Conservation (phyloP, 2,113 vertebrate genomes). For the Chloropsis cyanopogon region DNA sequence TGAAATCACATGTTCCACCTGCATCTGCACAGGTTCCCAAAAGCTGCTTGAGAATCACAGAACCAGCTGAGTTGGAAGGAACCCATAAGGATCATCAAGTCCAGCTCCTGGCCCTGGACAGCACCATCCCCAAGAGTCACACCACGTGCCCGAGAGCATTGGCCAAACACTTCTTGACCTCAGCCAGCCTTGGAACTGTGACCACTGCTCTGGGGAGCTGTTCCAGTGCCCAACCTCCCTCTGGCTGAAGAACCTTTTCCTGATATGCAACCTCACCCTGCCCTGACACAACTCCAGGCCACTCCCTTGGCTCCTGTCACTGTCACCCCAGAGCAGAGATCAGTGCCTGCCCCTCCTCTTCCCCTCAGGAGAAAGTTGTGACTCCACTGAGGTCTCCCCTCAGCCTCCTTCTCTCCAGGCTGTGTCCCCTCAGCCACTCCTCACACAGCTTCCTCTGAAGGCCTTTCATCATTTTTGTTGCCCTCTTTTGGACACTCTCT, state of each 20-base stretch:
- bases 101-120: neutral
- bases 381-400: neutral
- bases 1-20: rapidly evolving
- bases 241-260: neutral
- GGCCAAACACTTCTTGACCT: rapidly evolving
- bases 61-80: neutral
- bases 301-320: neutral
- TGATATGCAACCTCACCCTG: rapidly evolving
- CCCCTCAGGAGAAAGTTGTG: rapidly evolving
- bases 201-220: neutral
- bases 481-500: neutral
- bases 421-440: neutral
- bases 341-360: neutral
- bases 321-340: neutral
- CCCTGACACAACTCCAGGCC: neutral
- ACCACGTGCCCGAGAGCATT: rapidly evolving
- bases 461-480: rapidly evolving
- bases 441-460: rapidly evolving
- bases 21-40: neutral
- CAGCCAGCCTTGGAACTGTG: rapidly evolving
- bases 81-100: rapidly evolving
- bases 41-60: neutral
- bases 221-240: neutral
- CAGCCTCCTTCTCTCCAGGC: neutral
- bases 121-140: rapidly evolving